Evolutionary conservation across 2,888 invertebrate species (phyloP), one percentile per base, ranked within the genome.

Genomic region (Sericinus montela): DNA sequence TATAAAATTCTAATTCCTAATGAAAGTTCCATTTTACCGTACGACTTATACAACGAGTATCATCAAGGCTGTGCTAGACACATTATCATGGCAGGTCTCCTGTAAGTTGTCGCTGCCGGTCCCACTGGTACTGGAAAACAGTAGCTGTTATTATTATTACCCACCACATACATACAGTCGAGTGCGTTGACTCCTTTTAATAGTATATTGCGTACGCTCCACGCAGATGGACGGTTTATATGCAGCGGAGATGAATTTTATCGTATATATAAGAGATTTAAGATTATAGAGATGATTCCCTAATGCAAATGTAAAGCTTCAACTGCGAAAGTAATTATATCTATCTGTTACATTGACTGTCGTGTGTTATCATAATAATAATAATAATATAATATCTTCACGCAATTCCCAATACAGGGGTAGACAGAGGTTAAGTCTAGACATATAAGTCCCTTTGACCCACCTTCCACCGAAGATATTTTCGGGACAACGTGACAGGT

Each of bases 151-250:
- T 85, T 84, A 81, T 75, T 74, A 75, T 75, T 74, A 73, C 74
- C 70, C 65, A 59, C 72, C 72, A 70, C 80, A 79, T 75, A 75
- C 74, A 73, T 75, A 72, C 65, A 63, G 63, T 60, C 69, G 76
- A 67, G 85, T 73, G 71, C 85, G 75, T 81, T 83, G 84, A 85
- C 86, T 85, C 78, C 81, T 70, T 79, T 75, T 85, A 85, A 85
- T 85, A 81, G 77, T 81, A 77, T 74, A 77, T 81, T 84, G 80
- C 84, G 80, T 72, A 78, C 73, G 63, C 65, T 64, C 62, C 55
- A 58, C 54, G 60, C 60, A 60, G 48, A 44, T 46, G 57, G 40
- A 43, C 8, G 66, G 75, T 43, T 79, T 72, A 80, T 65, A 83
- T 80, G 74, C 53, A 6, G 57, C 37, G 44, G 15, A 32, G 30